Base-by-base conservation (phyloP, 2,888 invertebrate genomes). In the Drosophila mimica region DNA sequence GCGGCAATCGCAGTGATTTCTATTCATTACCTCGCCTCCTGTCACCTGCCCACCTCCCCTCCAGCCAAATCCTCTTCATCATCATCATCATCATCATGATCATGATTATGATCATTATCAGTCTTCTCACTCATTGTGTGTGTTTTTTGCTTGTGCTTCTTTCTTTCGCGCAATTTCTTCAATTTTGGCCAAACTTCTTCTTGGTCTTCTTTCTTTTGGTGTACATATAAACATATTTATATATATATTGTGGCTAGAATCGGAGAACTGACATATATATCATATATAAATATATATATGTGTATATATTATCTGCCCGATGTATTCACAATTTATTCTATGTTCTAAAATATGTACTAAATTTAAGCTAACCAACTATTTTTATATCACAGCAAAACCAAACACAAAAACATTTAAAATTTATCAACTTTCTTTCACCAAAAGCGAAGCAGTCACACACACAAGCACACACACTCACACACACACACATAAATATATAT, bases 341-440 rank as follows among this genome's bases (percentile, higher is more conserved):
- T 69, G 60, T 72, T 63, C 40, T 66, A 62, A 74, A 67, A 74
- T 57, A 69, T 74, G 43, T 66, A 60, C 71, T 76, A 74, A 79
- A 83, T 81, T 85, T 85, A 88, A 88, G 88, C 83, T 85, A 85
- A 85, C 66, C 75, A 61, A 85, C 54, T 70, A 74, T 80, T 80
- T 71, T 81, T 43, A 43, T 40, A 76, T 71, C 81, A 81, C 86
- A 81, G 85, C 85, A 57, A 68, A 64, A 70, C 48, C 61, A 33
- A 3, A 20, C 25, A 43, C 5, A 15, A 54, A 17, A 54, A 17
- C 53, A 56, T 36, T 70, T 36, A 15, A 54, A 67, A 56, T 56
- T 49, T 28, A 40, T 52, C 28, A 62, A 62, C 34, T 51, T 65
- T 65, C 46, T 25, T 62, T 9, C 20, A 57, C 43, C 30, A 36